Base-by-base conservation (phyloP, 1,140 invertebrate species). In the Caenorhabditis remanei region DNA sequence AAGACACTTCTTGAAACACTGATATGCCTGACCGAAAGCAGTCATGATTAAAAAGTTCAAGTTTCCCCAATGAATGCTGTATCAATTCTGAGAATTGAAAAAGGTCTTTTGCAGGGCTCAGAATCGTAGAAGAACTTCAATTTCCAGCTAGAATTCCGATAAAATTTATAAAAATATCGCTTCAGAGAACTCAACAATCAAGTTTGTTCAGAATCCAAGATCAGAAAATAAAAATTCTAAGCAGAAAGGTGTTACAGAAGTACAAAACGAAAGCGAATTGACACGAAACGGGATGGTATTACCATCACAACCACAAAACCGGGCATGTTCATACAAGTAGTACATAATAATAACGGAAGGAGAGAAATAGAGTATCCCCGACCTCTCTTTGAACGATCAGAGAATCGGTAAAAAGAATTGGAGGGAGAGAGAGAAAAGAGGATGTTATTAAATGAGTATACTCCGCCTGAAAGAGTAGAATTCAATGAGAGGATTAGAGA, bases 251-350 rank as follows among this genome's bases (percentile, higher is more conserved):
- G 5, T 24, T 50, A 79, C 6, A 19, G n/a, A 46, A 71, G 43
- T 43, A 71, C 11, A 71, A 50, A 79, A 50, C 53, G n/a, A 53
- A 79, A 79, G 67, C 46, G 32, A 40, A 19, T 43, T 71, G 40
- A 16, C 65, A 46, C 24, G 71, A 50, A 79, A 79, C 46, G 21
- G 71, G n/a, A 24, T 11, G 50, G 46, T 48, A 79, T 50, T 24
- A 79, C 71, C 71, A 79, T 50, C 71, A 53, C 71, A 40, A 13
- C 7, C 46, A 48, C 46, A n/a, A 79, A 79, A 79, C 71, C 71
- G 71, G 71, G 67, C 43, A 79, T 79, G 71, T 79, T 79, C 71
- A 79, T 79, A 79, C 46, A 71, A 79, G 32, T 50, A 50, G 67
- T 75, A 46, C 40, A 75, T 75, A 50, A 79, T 79, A 79, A 53